phyloP scores from a whole-genome alignment of 2,797 vertebrate genomes.

The Odontamblyopus rebecca region DNA sequence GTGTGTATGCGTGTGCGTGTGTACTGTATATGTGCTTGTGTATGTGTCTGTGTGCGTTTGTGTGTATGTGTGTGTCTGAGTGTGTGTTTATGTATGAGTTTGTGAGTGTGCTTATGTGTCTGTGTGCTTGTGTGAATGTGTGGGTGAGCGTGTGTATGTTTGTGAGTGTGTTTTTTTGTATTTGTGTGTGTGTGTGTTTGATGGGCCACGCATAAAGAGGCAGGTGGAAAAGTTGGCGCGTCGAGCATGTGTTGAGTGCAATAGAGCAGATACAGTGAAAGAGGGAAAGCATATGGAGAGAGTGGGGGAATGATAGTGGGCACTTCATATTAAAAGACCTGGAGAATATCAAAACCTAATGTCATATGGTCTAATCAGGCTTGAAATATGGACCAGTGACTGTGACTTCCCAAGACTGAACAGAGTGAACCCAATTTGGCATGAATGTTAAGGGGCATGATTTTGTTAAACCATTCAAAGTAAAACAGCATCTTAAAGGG shows the following conservation, averaged over 20 bases:
- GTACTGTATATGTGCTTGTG: neutral
- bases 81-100: too few species aligned
- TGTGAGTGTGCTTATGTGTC: too few species aligned
- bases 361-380: constrained; percentile 2
- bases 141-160: too few species aligned
- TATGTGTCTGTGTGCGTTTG: too few species aligned
- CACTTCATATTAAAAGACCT: constrained; percentile 5
- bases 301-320: constrained; percentile 7
- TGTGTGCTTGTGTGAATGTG: too few species aligned
- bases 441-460: neutral
- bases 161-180: neutral
- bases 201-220: neutral
- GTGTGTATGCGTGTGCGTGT: neutral
- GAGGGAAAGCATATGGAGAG: constrained; percentile 29
- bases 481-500: neutral
- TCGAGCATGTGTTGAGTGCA: constrained; percentile 18
- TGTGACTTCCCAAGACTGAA: neutral
- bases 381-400: neutral
- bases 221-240: constrained; percentile 4
- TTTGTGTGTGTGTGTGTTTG: neutral
- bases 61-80: too few species aligned
- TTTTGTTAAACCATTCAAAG: neutral
- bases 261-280: constrained; percentile 17
- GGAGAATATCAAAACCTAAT: neutral
- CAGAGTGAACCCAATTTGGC: constrained; percentile 1